Evolutionary conservation across 2,888 invertebrate species (phyloP), one percentile per base, ranked within the genome.

Genomic region (Colostygia pectinataria): DNA sequence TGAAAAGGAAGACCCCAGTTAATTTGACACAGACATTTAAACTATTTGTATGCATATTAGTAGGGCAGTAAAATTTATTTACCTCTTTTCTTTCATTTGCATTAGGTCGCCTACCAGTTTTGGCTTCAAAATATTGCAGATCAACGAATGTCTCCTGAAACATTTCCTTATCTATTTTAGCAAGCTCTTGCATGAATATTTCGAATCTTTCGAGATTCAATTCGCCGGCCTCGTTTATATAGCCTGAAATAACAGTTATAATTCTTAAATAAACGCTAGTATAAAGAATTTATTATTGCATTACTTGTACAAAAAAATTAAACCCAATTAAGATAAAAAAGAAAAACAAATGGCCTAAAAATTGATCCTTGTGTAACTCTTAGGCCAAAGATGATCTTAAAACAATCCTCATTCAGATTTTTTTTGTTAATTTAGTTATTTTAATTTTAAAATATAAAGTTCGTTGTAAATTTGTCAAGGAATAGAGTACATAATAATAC

Each of bases 211-310:
- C 82, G 54, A 99, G 87, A 77, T 98, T 96, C 42, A 99, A 80
- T 33, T 91, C 92, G 2, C 99, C 99, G 2, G 92, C 91, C 81
- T 98, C 98, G 82, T 99, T 99, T 55, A 99, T 94, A 73, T 99
- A 99, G 2, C 98, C 97, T 97, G 47, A 24, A 66, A 68, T 4
- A 9, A 9, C 8, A 15, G 1, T 23, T 12, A 9, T 0, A 18
- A 5, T 33, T 5, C 9, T 15, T 7, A 32, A 18, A 18, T 18
- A 18, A 2, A 18, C 18, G 18, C 18, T n/a, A n/a, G n/a, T n/a
- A n/a, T n/a, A n/a, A n/a, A n/a, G n/a, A n/a, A n/a, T n/a, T n/a
- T n/a, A n/a, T n/a, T n/a, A 18, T 18, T 2, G 18, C 4, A 18
- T 18, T 18, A 18, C n/a, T 18, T 18, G 5, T 5, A 20, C 20